These are phyloP conservation scores for Petrolisthes manimaculis DNA, from an alignment of 2,888 invertebrate species.

Conservation along the genomic window DNA sequence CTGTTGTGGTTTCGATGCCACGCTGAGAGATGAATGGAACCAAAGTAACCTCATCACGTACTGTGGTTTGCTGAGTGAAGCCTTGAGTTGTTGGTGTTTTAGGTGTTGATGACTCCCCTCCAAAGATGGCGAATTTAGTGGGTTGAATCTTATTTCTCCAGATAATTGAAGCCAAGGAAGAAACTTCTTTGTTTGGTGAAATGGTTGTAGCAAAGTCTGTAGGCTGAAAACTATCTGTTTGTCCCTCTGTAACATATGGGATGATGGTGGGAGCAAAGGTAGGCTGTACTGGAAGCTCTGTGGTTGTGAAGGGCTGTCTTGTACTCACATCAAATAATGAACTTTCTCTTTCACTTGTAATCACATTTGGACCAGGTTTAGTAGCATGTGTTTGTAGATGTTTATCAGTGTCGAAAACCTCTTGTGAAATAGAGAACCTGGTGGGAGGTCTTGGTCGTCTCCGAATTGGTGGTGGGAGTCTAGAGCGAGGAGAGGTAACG, in stretches of 20 bases:
- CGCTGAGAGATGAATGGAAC: background rate
- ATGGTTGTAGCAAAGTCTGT: background rate
- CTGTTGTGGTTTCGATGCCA: slow-evolving; percentile 11
- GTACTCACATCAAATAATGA: background rate
- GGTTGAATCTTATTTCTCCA: slow-evolving; percentile 11
- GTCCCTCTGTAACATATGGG: background rate
- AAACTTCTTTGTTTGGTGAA: background rate
- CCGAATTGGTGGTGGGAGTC: slow-evolving; percentile 30
- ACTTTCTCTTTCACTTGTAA: background rate
- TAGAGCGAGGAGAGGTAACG: slow-evolving; percentile 3
- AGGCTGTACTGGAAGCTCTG: background rate
- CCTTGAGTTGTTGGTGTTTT: slow-evolving; percentile 4
- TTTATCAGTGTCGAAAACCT: background rate
- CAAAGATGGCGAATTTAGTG: background rate
- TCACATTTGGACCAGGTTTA: background rate
- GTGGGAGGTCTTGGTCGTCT: slow-evolving; percentile 31
- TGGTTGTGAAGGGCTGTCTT: too few species aligned
- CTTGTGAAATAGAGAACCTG: slow-evolving; percentile 18
- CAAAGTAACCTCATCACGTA: background rate
- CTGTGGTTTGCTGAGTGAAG: slow-evolving; percentile 3
- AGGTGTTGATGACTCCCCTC: background rate
- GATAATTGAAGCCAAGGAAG: slow-evolving; percentile 13
- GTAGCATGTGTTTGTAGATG: background rate
- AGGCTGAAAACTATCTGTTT: too few species aligned
- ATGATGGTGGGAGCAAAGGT: background rate